Percentiles rank a stretch among this genome's conserved stretches.
These are phyloP conservation scores for Polylopha cassiicola DNA, from an alignment of 2,888 invertebrate species.

Conservation along the genomic window DNA sequence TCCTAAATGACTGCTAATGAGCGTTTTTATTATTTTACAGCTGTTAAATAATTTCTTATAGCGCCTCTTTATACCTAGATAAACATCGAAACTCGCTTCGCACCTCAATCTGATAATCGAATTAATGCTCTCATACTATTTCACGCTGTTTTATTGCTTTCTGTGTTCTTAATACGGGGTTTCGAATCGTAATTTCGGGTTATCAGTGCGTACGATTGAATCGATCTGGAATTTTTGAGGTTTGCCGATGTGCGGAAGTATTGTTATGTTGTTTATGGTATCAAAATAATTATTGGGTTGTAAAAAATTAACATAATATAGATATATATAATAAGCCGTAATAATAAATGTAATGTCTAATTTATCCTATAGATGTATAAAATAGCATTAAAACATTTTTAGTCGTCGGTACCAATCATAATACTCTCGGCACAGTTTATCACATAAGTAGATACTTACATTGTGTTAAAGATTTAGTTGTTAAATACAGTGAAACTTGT, in stretches of 20 bases:
- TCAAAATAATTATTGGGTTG: conserved; percentile 6
- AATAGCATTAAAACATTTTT: too few species aligned
- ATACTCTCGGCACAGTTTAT: too few species aligned
- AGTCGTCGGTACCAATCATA: too few species aligned
- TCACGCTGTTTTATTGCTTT: conserved; percentile 74
- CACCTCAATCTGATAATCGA: conserved; percentile 77
- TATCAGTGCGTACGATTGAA: conserved; percentile 69
- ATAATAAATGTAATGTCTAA: too few species aligned
- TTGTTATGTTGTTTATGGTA: conserved; percentile 28
- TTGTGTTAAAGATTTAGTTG: too few species aligned
- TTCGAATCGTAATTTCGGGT: conserved; percentile 68
- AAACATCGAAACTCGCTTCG: conserved; percentile 76
- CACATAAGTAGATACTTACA: too few species aligned
- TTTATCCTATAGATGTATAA: too few species aligned
- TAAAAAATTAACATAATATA: too few species aligned
- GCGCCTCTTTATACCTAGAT: conserved; percentile 75
- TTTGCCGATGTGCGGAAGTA: conserved; percentile 31
- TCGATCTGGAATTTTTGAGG: conserved; percentile 51
- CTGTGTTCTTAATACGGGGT: conserved; percentile 65
- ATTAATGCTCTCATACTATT: conserved; percentile 74
- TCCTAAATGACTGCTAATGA: conserved; percentile 74
- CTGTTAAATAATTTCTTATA: conserved; percentile 75
- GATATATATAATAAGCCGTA: too few species aligned
- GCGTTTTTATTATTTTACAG: conserved; percentile 75
- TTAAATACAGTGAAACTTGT: too few species aligned